Evolutionary conservation across 2,888 invertebrate genomes (phyloP).

Genomic region (Dermolepida albohirtum): DNA sequence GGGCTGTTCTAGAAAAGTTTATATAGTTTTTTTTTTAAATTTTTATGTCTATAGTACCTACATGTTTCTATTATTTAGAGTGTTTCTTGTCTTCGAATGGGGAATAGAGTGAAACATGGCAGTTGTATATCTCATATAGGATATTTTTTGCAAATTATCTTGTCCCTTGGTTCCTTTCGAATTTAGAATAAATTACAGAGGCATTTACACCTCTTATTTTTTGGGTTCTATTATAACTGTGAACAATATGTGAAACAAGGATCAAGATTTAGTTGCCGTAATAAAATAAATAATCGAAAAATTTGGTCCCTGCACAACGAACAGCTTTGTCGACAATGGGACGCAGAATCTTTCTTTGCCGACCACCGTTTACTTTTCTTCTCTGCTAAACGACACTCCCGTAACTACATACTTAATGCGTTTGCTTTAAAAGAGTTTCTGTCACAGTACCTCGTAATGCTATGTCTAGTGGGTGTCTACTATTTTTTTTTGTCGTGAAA

Average conservation of each 20-base stretch:
- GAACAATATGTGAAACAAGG: constrained; percentile 46
- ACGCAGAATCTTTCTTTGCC: constrained; percentile 31
- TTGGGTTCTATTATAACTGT: not conserved
- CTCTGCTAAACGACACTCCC: constrained; percentile 20
- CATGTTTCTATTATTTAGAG: constrained; percentile 25
- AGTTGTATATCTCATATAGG: constrained; percentile 38
- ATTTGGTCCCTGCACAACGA: constrained; percentile 56
- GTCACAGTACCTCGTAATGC: constrained; percentile 8
- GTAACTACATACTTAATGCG: constrained; percentile 23
- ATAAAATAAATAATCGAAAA: constrained; percentile 48
- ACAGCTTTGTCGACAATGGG: constrained; percentile 43
- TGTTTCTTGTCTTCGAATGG: constrained; percentile 25
- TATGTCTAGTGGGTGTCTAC: constrained; percentile 18
- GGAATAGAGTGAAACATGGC: constrained; percentile 39
- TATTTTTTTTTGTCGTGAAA: constrained; percentile 16
- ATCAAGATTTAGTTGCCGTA: constrained; percentile 50
- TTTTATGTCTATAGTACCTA: constrained; percentile 34
- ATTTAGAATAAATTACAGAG: constrained; percentile 20
- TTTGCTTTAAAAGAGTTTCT: constrained; percentile 5
- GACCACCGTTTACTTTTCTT: constrained; percentile 22
- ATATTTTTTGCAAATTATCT: constrained; percentile 30
- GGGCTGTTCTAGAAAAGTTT: constrained; percentile 55
- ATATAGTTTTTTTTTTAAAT: constrained; percentile 36
- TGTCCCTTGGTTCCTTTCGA: constrained; percentile 27
- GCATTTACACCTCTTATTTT: not conserved